phyloP scores from a whole-genome alignment of 2,888 invertebrate genomes.

The Aricia artaxerxes region DNA sequence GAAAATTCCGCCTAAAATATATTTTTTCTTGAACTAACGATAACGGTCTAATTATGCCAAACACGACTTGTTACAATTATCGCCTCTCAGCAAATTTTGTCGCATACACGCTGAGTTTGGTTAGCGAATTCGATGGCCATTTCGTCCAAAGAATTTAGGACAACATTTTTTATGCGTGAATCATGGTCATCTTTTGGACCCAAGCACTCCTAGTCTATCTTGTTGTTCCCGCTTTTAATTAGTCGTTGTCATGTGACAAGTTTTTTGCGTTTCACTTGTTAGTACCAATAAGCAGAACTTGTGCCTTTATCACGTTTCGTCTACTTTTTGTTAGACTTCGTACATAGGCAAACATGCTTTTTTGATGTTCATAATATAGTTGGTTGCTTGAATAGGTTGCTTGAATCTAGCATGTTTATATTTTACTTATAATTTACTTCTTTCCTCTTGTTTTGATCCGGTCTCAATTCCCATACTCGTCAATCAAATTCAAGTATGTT shows the following conservation, averaged over 20 bases:
- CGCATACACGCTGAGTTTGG: constrained; percentile 21
- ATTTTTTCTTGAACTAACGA: neutral
- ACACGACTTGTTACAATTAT: constrained; percentile 28
- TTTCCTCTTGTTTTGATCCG: neutral
- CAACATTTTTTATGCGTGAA: neutral
- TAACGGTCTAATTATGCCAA: neutral
- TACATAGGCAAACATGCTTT: neutral
- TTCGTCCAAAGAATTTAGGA: constrained; percentile 10
- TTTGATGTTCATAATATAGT: neutral
- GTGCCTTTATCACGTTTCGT: neutral
- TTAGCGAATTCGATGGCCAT: constrained; percentile 21
- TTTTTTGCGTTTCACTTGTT: neutral
- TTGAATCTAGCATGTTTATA: neutral
- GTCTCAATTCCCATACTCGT: neutral
- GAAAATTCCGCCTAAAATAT: constrained; percentile 25
- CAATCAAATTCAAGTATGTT: neutral
- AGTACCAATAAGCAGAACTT: neutral
- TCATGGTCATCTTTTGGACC: neutral
- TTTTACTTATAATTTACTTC: neutral
- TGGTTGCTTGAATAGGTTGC: neutral
- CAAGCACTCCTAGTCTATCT: neutral
- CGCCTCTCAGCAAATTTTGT: constrained; percentile 28
- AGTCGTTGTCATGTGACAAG: neutral
- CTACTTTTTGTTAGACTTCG: constrained; percentile 4
- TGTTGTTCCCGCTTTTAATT: neutral